A percentile compares a stretch with the other conserved stretches of the same genome.
phyloP scores from a whole-genome alignment of 2,888 invertebrate species.

The Physocephala rufipes region DNA sequence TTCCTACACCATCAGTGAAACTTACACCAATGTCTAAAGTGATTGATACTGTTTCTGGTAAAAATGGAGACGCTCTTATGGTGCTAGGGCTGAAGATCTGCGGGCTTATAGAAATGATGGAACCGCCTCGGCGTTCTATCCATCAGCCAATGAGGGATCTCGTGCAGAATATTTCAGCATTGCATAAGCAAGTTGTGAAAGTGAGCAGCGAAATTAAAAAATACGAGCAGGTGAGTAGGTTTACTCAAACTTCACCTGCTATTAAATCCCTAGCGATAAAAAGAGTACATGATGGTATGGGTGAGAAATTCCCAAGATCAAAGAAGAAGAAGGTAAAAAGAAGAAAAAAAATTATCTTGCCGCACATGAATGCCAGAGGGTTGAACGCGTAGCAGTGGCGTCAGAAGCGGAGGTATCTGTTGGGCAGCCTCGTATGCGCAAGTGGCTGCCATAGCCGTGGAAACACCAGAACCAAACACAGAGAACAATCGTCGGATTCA shows the following conservation, averaged over 20 bases:
- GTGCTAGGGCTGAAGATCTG: background rate
- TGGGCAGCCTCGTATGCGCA: no score
- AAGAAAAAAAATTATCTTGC: background rate
- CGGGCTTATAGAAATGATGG: conserved; percentile 8
- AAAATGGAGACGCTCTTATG: background rate
- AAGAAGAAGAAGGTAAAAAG: no score
- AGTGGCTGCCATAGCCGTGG: no score
- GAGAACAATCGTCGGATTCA: background rate
- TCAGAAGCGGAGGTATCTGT: no score
- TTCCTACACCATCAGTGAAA: background rate
- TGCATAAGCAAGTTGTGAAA: background rate
- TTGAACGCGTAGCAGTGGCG: no score
- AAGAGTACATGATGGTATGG: background rate
- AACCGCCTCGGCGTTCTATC: background rate
- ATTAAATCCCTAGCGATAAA: background rate
- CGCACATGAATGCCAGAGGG: no score
- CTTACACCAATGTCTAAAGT: background rate
- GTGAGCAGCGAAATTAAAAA: background rate
- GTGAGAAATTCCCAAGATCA: background rate
- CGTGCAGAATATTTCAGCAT: background rate
- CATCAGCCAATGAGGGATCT: conserved; percentile 6
- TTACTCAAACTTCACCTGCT: background rate
- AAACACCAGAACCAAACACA: background rate
- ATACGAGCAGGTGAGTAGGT: background rate
- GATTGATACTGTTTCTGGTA: background rate